Evolutionary conservation across 2,888 invertebrate species (phyloP).

Genomic region (Cynaeus angustus): DNA sequence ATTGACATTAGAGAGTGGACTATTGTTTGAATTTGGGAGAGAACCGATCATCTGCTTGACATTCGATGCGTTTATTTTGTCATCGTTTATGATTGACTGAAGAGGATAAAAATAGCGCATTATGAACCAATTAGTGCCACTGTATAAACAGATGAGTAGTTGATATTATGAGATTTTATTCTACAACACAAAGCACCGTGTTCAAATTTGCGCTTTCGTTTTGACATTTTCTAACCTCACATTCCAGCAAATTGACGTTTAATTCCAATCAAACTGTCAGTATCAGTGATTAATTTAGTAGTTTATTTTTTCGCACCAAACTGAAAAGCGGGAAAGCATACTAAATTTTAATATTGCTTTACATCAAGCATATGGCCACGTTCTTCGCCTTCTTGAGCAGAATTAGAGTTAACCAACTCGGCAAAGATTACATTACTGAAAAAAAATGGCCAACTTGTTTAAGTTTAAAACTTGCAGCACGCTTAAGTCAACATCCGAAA

Average conservation of each 20-base stretch:
- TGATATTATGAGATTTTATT: no score
- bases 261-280: no score
- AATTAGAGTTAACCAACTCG: background rate
- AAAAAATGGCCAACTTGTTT: background rate
- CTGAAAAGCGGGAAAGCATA: no score
- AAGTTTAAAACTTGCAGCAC: background rate
- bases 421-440: slow-evolving; percentile 2
- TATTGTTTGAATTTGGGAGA: slow-evolving; percentile 48
- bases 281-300: no score
- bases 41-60: slow-evolving; percentile 6
- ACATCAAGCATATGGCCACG: background rate
- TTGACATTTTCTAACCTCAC: no score
- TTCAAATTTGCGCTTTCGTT: no score
- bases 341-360: no score
- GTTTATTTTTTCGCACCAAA: no score
- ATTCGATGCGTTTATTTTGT: slow-evolving; percentile 14
- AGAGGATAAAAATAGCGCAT: slow-evolving; percentile 6
- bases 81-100: background rate
- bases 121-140: background rate
- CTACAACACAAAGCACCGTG: no score
- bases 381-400: background rate
- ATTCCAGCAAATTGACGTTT: no score
- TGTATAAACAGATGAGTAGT: slow-evolving; percentile 7
- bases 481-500: slow-evolving; percentile 4
- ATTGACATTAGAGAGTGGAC: slow-evolving; percentile 52